These are phyloP conservation scores for Theristus sp. DNA, from an alignment of 2,888 invertebrate genomes.

Conservation along the genomic window DNA sequence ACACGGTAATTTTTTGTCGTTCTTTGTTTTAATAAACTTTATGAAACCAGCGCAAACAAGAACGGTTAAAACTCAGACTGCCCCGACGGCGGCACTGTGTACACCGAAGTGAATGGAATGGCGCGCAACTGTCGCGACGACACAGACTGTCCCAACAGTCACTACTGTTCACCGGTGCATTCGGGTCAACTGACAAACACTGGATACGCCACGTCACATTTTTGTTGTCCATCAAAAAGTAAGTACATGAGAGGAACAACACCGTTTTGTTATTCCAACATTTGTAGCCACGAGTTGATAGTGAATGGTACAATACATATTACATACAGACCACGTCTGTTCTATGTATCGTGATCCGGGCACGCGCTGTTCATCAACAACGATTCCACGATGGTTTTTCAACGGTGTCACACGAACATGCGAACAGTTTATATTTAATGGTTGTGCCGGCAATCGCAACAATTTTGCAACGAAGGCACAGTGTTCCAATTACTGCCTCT, in stretches of 20 bases:
- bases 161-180: slow-evolving; percentile 26
- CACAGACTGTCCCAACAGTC: slow-evolving; percentile 24
- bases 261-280: too few species aligned
- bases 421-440: slow-evolving; percentile 23
- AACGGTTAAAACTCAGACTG: slow-evolving; percentile 9
- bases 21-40: too few species aligned
- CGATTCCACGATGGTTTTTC: slow-evolving; percentile 4
- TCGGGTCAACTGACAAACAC: slow-evolving; percentile 6
- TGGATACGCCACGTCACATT: background rate
- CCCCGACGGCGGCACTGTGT: slow-evolving; percentile 25
- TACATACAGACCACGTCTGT: too few species aligned
- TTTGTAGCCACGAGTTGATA: too few species aligned
- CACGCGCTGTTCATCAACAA: background rate
- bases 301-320: too few species aligned
- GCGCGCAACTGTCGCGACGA: slow-evolving; percentile 23
- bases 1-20: too few species aligned
- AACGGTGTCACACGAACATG: background rate
- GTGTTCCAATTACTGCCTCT: background rate
- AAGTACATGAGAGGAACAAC: too few species aligned
- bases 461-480: slow-evolving; percentile 19
- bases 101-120: slow-evolving; percentile 12
- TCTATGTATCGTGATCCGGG: background rate
- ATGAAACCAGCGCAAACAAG: too few species aligned
- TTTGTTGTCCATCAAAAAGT: slow-evolving; percentile 6
- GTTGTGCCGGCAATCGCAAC: slow-evolving; percentile 27